Evolutionary conservation across 2,888 invertebrate species (phyloP), one percentile per base, ranked within the genome.

Genomic region (Erebia palarica): DNA sequence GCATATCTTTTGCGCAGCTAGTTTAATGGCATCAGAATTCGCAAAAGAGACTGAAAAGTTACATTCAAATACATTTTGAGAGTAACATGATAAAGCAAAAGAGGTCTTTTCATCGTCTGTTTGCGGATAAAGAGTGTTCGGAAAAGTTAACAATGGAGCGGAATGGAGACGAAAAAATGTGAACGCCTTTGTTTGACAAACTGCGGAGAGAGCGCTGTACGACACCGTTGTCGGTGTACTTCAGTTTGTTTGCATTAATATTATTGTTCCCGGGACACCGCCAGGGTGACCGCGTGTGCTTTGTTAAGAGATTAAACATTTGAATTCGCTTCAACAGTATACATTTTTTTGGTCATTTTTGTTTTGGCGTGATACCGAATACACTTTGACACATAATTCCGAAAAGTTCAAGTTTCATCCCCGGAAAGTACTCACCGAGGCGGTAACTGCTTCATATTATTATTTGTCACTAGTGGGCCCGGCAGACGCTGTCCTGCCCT

Each of bases 71-170:
- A 21, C 63, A 49, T 63, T 63, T 49, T 14, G 11, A 60, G n/a
- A 47, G 49, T 27, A 49, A 63, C 49, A 49, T 21, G 63, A 63
- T 63, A 49, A 49, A 49, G 63, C 47, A 63, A 63, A 49, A 49
- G 49, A 21, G 49, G 47, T 49, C 14, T 63, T 49, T 49, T 27
- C 47, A 14, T 63, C 44, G 44, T n/a, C 49, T 63, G 63, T 63
- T 49, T 49, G 63, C 18, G 49, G 47, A 63, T 63, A 49, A 49
- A 63, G 63, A 47, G 63, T 21, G 63, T 63, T 63, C 63, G 47
- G 9, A 49, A 44, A 47, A 49, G 63, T 63, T 63, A 27, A 49
- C 63, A 63, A 63, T 49, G 63, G 44, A 49, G 49, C 47, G 21
- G 49, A 49, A 21, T 27, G 10, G 13, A 7, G 49, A 47, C 18